A percentile compares a stretch with the other conserved stretches of the same genome.
Evolutionary conservation across 2,888 invertebrate species (phyloP).

Genomic region (Cephus spinipes): DNA sequence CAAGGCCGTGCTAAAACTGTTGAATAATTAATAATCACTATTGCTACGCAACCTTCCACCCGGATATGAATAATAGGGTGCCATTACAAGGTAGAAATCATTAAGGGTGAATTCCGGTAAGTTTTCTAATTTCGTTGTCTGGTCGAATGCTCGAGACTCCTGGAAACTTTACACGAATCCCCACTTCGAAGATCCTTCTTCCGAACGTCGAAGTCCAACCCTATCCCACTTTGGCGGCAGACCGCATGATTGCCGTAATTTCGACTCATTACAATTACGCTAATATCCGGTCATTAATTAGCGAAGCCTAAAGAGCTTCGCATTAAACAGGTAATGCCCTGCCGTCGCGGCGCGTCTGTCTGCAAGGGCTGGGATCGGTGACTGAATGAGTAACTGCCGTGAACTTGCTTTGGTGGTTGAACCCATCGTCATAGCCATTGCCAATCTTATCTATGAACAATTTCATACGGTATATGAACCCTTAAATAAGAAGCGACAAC

Average conservation of each 20-base stretch:
- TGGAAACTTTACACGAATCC: background rate
- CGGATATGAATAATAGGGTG: background rate
- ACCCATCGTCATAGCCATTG: background rate
- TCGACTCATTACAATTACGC: conserved; percentile 64
- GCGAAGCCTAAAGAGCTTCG: conserved; percentile 57
- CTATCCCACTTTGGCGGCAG: conserved; percentile 45
- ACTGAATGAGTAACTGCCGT: conserved; percentile 3
- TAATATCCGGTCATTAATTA: conserved; percentile 64
- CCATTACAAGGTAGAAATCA: background rate
- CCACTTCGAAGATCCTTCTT: conserved; percentile 37
- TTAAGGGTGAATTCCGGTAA: background rate
- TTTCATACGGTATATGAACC: background rate
- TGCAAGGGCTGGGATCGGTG: conserved; percentile 9
- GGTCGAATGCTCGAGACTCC: background rate
- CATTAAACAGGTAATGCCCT: conserved; percentile 62
- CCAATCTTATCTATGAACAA: background rate
- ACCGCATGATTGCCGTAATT: conserved; percentile 57
- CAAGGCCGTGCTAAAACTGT: background rate
- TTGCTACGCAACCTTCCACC: background rate
- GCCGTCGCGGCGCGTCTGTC: conserved; percentile 49
- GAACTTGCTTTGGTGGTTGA: background rate
- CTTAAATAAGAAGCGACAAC: background rate
- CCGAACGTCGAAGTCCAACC: conserved; percentile 21
- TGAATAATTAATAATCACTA: background rate
- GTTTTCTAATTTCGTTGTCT: conserved; percentile 8